Conservation (phyloP, 2,113 vertebrate genomes). For the Leptobrachium leishanense region DNA sequence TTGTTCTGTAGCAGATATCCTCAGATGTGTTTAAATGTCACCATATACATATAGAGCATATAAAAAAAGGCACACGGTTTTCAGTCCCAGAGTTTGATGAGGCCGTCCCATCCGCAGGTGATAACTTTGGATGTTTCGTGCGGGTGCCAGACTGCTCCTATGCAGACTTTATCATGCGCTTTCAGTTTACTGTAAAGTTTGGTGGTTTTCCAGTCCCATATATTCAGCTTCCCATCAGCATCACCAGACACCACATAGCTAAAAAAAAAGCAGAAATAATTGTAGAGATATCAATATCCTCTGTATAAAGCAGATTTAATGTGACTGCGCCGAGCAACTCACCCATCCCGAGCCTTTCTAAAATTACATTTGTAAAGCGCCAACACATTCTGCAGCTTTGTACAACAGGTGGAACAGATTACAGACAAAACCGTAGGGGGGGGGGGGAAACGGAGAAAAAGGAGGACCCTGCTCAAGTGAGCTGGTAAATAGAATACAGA, state of each 20-base stretch:
- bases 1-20: no score
- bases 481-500: no score
- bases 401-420: no score
- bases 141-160: conserved; percentile 95
- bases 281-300: conserved; percentile 19
- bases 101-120: conserved; percentile 96
- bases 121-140: conserved; percentile 98
- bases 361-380: no score
- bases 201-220: conserved; percentile 99
- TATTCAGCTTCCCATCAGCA: conserved; percentile 96
- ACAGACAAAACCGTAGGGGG: no score
- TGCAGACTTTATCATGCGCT: conserved; percentile 97
- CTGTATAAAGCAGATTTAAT: neutral
- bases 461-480: no score
- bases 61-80: neutral
- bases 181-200: conserved; percentile 97
- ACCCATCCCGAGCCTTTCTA: no score
- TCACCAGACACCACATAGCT: conserved; percentile 99
- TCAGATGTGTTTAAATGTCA: no score
- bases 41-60: no score
- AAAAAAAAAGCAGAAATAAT: conserved; percentile 25
- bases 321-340: no score
- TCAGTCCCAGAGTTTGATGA: conserved; percentile 96
- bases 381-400: no score
- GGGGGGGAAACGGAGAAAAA: no score